Evolutionary conservation across 1,140 invertebrate species (phyloP), one percentile per base, ranked within the genome.

Genomic region (Drosophila repletoides): DNA sequence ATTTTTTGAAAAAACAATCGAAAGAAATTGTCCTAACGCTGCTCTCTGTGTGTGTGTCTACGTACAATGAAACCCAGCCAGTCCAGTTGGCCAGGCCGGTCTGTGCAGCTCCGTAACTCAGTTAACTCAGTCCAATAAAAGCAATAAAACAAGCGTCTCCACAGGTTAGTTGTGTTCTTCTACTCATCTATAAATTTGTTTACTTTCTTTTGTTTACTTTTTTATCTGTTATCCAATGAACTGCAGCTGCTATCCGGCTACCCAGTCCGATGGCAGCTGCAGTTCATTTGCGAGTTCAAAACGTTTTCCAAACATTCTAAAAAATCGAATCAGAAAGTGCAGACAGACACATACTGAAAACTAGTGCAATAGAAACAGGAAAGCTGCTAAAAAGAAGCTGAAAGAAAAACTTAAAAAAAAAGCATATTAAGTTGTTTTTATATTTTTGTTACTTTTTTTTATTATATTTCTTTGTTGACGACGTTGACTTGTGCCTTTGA

Each of bases 401-500:
- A 67, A 52, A 73, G 53, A 65, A 40, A 49, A 58, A 58, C 76
- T 36, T 15, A 58, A 58, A 64, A 49, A 46, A 55, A 48, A 33
- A 70, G 15, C 40, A 31, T 29, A 12, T 9, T 17, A 1, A 45
- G n/a, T 40, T 38, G 31, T 48, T 68, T 67, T 63, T 41, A 38
- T 52, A 59, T 65, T 65, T 51, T 59, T 63, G 69, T 68, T 76
- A 72, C 61, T 74, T 81, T 88, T 77, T 81, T 88, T 88, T 80
- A 76, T 81, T 88, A 88, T 80, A 76, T 83, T 79, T 65, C 79
- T 79, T 84, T 77, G 80, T 83, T 83, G 65, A 79, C 53, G 65
- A 89, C 73, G 88, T 90, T 90, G 86, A 90, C 88, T 90, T 90
- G 88, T 89, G 88, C 88, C 88, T 90, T 90, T 89, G 88, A 76